Base-by-base conservation (phyloP, 2,888 invertebrate species). In the Rhodophaea formosa region DNA sequence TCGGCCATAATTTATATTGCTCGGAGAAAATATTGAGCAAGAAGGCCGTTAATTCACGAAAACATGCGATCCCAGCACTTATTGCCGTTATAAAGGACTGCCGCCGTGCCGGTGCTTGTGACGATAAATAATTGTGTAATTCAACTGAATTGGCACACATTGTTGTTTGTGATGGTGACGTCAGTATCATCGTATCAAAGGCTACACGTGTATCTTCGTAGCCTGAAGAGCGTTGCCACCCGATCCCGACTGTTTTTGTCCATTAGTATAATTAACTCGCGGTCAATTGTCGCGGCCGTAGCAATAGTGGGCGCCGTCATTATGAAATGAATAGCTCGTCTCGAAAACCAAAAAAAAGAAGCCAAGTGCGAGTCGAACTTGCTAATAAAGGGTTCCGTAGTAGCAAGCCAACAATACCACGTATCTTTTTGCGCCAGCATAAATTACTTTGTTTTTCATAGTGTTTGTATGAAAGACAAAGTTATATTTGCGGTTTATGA, bases 11-110 rank as follows among this genome's bases (percentile, higher is more conserved):
- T 35, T 51, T 42, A 52, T 52, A 52, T 51, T 16, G 35, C 17
- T 44, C 15, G 54, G 53, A 54, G 52, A 51, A 58, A 62, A 62
- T 51, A 23, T 56, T 54, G 16, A 58, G 16, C n/a, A 43, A 56
- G 45, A 54, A 56, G 39, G 46, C 55, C 51, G 43, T 44, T 64
- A 58, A 60, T 59, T 59, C 59, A 56, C 53, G 55, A 51, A 32
- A 32, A 32, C 14, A 32, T 51, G 16, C n/a, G 51, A 51, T 17
- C 17, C 23, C 0, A 23, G 23, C 45, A 46, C 45, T 12, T 45
- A 45, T 45, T 5, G 14, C 1, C 47, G 32, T 6, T 10, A 8
- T 0, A 35, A 10, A 10, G 12, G 39, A 10, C 35, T 10, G 10
- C 0, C 10, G 10, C n/a, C n/a, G 35, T 29, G n/a, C n/a, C 6